Conservation (phyloP, 2,113 vertebrate species). For the Brienomyrus longianalis region DNA sequence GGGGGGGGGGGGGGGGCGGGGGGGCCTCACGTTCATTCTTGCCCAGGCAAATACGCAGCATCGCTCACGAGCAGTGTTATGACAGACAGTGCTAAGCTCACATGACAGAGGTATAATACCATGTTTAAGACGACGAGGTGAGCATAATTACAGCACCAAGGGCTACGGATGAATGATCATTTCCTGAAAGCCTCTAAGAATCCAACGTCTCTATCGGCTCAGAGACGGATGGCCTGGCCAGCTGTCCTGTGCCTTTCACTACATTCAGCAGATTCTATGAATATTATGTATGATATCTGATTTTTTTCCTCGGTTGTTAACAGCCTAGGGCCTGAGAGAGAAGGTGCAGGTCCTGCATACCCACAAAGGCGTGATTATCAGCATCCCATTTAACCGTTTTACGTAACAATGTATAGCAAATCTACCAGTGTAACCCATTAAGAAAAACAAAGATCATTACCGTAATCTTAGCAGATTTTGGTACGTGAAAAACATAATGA, state of each 20-base stretch:
- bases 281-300: neutral
- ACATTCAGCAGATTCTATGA: neutral
- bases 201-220: neutral
- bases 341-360: conserved; percentile 12
- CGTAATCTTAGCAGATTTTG: neutral
- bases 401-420: neutral
- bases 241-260: neutral
- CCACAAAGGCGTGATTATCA: neutral
- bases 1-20: neutral
- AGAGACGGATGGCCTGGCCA: neutral
- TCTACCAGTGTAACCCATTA: neutral
- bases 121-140: neutral
- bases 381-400: neutral
- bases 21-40: neutral
- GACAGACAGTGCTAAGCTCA: neutral
- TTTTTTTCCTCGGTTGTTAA: neutral
- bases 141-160: neutral
- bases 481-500: neutral
- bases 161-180: neutral
- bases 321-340: neutral
- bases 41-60: neutral
- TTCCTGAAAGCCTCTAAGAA: neutral
- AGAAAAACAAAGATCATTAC: conserved; percentile 17
- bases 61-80: neutral
- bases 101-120: neutral